These are phyloP conservation scores for Erethizon dorsatum DNA, from an alignment of 2,797 vertebrate genomes.

Conservation along the genomic window DNA sequence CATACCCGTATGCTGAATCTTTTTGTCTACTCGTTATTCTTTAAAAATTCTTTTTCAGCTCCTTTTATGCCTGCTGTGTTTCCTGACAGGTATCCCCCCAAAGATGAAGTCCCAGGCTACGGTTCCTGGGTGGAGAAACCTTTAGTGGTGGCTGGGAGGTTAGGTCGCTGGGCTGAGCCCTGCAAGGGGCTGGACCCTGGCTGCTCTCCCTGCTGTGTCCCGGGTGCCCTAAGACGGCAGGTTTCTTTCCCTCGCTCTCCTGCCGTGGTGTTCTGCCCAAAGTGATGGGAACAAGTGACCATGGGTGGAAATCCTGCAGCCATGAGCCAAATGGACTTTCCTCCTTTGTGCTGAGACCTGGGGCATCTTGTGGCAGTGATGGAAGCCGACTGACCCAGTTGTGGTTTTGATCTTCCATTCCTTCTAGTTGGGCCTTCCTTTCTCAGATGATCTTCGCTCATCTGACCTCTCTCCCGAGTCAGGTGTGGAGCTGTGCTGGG, in stretches of 20 bases:
- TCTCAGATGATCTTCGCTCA: background rate
- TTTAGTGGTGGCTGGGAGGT: background rate
- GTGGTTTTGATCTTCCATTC: background rate
- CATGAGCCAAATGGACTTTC: background rate
- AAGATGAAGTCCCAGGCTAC: background rate
- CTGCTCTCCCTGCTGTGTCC: background rate
- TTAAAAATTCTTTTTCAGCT: background rate
- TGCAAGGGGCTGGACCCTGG: background rate
- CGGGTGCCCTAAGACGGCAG: background rate
- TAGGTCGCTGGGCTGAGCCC: background rate
- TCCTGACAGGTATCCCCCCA: background rate
- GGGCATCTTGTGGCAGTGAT: background rate
- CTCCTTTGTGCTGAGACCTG: background rate
- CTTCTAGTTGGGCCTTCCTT: background rate
- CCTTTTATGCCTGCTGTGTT: background rate
- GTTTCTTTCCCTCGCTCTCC: background rate
- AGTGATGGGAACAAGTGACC: background rate
- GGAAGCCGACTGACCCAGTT: background rate
- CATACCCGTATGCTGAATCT: background rate
- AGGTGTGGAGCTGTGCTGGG: background rate
- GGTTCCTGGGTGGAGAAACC: background rate
- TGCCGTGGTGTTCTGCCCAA: background rate
- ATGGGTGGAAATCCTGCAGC: background rate
- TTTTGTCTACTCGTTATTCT: background rate
- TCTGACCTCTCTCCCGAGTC: background rate